Evolutionary conservation across 92 coral and sea anemone genomes (phyloP), one percentile per base, ranked within the genome.

Genomic region (Porites divaricata): DNA sequence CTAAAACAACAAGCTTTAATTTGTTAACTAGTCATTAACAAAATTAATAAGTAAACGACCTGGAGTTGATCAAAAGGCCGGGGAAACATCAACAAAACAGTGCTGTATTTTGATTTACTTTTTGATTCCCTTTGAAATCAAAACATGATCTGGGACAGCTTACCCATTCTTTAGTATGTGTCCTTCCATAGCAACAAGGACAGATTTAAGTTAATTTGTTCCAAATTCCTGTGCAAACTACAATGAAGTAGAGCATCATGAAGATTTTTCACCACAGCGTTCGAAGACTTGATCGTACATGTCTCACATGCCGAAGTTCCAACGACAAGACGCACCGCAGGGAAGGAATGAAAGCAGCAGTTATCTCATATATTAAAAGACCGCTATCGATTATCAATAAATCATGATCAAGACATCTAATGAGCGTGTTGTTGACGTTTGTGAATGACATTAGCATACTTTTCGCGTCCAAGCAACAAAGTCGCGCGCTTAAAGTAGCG

Each of bases 381-480:
- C 13, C 67, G 20, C 1, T 24, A 80, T 67, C 28, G 41, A 28
- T 58, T 68, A 68, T 69, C 52, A 48, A 80, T 80, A 80, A 80
- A 80, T 80, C 20, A 67, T 52, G 66, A n/a, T 25, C 24, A 53
- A 69, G 58, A 20, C 76, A 56, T 68, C 85, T n/a, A n/a, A 54
- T 67, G 20, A 79, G 14, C 0, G 84, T 79, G 28, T 66, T 51
- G 83, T 26, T 28, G 66, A 66, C 52, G 76, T 56, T 78, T 41
- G 2, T 65, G 71, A 67, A 67, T 67, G 2, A 3, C 61, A 63
- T 78, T 80, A 26, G 56, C 66, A 80, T 54, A 58, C 25, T 72
- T 17, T 16, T 22, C 57, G 85, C 85, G 35, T 68, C 85, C 57
- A 80, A 63, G 86, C 86, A 82, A 82, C 86, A 52, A 59, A 64